A percentile compares a stretch with the other conserved stretches of the same genome.
phyloP scores from a whole-genome alignment of 2,113 vertebrate genomes.

The Acrocephalus kingi region DNA sequence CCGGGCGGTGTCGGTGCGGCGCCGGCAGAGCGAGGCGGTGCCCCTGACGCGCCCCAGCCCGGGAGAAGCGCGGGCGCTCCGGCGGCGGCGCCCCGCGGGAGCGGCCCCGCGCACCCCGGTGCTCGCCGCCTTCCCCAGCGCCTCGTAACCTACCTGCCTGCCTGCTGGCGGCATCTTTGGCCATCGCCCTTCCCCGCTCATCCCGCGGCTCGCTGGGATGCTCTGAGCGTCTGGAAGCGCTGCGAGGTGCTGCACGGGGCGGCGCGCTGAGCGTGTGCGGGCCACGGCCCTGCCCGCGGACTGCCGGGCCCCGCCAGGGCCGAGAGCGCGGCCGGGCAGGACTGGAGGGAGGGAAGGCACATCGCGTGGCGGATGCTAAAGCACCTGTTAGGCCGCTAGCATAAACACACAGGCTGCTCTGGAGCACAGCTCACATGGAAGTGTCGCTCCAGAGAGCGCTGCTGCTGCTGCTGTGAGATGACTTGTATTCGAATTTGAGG shows the following conservation, averaged over 20 bases:
- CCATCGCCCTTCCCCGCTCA: not conserved
- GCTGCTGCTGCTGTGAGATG: not conserved
- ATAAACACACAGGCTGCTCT: fast-evolving
- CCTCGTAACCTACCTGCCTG: not conserved
- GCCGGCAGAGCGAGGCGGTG: too few species aligned
- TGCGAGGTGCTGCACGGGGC: fast-evolving
- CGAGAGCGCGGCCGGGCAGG: not conserved
- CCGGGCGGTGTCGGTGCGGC: not conserved
- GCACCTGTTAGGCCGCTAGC: not conserved
- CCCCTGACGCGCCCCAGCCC: not conserved
- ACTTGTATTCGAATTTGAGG: not conserved
- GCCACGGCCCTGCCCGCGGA: not conserved
- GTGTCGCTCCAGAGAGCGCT: not conserved
- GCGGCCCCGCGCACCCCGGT: not conserved
- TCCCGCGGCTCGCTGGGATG: not conserved
- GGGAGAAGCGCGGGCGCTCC: not conserved
- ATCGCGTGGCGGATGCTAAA: fast-evolving
- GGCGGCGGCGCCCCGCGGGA: not conserved
- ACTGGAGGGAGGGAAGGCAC: fast-evolving
- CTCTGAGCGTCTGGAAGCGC: not conserved
- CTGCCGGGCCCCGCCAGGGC: fast-evolving
- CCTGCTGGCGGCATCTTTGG: not conserved
- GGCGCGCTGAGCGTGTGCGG: not conserved
- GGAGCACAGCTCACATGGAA: fast-evolving
- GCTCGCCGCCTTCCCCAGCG: too few species aligned